These are phyloP conservation scores for Trachelipus rathkii DNA, from an alignment of 1,140 invertebrate species.

Conservation along the genomic window DNA sequence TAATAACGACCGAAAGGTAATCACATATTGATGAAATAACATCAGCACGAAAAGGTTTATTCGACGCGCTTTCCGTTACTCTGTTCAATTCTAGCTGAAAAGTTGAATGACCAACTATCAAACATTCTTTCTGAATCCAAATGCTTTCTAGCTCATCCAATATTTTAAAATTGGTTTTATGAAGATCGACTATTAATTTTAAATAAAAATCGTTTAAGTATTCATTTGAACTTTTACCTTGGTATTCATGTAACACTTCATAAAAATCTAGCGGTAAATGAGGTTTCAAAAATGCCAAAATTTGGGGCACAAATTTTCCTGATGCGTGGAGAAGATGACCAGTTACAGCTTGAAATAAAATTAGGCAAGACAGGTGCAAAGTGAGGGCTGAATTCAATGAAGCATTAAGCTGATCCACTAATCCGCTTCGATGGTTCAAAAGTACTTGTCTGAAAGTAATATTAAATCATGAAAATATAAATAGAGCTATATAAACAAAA, in stretches of 20 bases:
- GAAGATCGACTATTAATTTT: too few relatives aligned
- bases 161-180: too few relatives aligned
- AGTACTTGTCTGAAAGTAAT: conserved; percentile 57
- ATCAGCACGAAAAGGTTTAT: too few relatives aligned
- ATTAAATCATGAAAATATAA: conserved; percentile 7
- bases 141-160: too few relatives aligned
- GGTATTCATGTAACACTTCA: conserved; percentile 63
- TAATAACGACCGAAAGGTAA: too few relatives aligned
- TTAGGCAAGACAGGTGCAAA: conserved; percentile 73
- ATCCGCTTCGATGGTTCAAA: conserved; percentile 69
- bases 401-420: conserved; percentile 69
- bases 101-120: too few relatives aligned
- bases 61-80: too few relatives aligned
- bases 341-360: conserved; percentile 75
- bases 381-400: conserved; percentile 72
- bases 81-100: too few relatives aligned
- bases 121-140: too few relatives aligned
- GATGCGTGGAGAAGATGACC: conserved; percentile 75
- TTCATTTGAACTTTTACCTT: conserved; percentile 59
- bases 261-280: conserved; percentile 63
- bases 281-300: conserved; percentile 67
- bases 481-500: neutral
- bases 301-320: conserved; percentile 78
- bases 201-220: too few relatives aligned
- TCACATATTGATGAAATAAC: too few relatives aligned